Percentiles rank a stretch among this genome's conserved stretches.
These are phyloP conservation scores for Micromussa lordhowensis DNA, from an alignment of 92 coral and sea anemone genomes.

Conservation along the genomic window DNA sequence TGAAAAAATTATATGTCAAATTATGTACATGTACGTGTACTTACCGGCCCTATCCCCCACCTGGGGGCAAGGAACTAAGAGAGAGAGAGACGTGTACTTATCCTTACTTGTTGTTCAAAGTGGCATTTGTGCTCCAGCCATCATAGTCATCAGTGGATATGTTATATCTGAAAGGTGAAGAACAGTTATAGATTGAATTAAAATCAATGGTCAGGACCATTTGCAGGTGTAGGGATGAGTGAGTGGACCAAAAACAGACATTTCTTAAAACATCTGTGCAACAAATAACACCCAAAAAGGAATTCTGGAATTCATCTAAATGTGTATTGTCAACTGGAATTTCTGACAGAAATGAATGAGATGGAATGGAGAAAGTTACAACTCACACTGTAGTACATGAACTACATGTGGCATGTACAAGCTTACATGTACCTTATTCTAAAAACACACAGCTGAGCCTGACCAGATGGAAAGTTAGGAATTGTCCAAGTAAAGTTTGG, in stretches of 20 bases:
- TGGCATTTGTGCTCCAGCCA: slow-evolving; percentile 86
- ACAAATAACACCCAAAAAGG: neutral
- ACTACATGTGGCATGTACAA: neutral
- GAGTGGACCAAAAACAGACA: neutral
- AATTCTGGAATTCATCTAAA: no score
- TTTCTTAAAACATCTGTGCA: neutral
- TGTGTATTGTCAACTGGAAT: no score
- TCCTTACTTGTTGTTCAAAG: slow-evolving; percentile 87
- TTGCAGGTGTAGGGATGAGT: neutral
- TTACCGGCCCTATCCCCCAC: no score
- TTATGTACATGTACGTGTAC: no score
- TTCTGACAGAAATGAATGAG: no score
- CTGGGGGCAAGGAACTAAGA: no score
- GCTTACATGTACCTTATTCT: slow-evolving; percentile 76
- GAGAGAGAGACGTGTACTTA: no score
- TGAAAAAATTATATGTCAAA: neutral
- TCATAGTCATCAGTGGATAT: slow-evolving; percentile 95
- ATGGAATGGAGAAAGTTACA: neutral
- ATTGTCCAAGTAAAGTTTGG: slow-evolving; percentile 89
- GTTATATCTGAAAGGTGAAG: slow-evolving; percentile 76
- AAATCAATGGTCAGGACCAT: neutral
- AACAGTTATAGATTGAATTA: neutral
- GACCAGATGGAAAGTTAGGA: slow-evolving; percentile 81
- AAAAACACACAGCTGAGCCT: slow-evolving; percentile 76
- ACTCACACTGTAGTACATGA: neutral